Conservation (phyloP, 2,888 invertebrate genomes). For the Caenorhabditis macrosperma region DNA sequence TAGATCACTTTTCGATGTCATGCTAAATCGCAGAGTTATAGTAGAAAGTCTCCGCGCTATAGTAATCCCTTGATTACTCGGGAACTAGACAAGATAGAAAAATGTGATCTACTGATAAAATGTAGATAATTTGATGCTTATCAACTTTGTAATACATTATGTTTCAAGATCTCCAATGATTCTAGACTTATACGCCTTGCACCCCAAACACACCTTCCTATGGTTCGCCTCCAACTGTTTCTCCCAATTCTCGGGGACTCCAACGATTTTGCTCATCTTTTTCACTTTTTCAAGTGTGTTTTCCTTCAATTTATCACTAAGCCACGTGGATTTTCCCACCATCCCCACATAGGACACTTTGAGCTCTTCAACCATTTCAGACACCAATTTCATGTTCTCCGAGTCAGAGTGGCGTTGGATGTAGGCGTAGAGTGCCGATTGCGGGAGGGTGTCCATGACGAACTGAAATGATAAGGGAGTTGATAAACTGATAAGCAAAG, state of each 20-base stretch:
- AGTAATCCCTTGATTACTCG: too few relatives aligned
- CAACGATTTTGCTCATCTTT: neutral
- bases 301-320: neutral
- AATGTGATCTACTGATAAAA: too few relatives aligned
- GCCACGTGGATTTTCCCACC: neutral
- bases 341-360: neutral
- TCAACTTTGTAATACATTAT: too few relatives aligned
- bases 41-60: too few relatives aligned
- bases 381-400: conserved; percentile 2
- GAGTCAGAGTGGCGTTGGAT: neutral
- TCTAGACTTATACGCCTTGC: too few relatives aligned
- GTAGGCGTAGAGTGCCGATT: neutral
- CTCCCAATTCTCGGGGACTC: neutral
- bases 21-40: too few relatives aligned
- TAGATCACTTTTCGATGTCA: too few relatives aligned
- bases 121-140: too few relatives aligned
- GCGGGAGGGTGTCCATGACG: neutral
- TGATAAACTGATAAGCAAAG: too few relatives aligned
- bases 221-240: neutral
- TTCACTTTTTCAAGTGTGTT: neutral
- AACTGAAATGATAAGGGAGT: too few relatives aligned
- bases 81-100: too few relatives aligned
- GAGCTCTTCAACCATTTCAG: neutral
- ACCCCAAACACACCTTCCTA: neutral
- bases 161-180: too few relatives aligned